These are phyloP conservation scores for Pollenia angustigena DNA, from an alignment of 2,888 invertebrate species.

Conservation along the genomic window DNA sequence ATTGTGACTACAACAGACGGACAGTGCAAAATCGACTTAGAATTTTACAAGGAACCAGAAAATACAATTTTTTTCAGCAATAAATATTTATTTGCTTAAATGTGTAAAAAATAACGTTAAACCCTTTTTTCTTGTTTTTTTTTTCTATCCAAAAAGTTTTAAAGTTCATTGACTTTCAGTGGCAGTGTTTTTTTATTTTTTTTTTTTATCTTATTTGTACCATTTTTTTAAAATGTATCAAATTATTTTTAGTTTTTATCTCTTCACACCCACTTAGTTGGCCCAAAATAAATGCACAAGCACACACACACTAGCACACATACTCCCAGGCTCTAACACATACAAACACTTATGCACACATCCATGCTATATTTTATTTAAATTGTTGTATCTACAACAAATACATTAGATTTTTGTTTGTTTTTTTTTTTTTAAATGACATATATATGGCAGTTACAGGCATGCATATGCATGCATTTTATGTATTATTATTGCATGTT, in stretches of 20 bases:
- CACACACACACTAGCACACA: no score
- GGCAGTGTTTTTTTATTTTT: slow-evolving; percentile 15
- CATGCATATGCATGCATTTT: slow-evolving; percentile 65
- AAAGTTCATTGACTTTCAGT: slow-evolving; percentile 56
- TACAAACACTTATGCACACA: not conserved
- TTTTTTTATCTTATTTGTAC: not conserved
- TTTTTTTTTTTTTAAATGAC: slow-evolving; percentile 47
- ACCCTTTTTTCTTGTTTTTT: not conserved
- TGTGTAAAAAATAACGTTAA: not conserved
- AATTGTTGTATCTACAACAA: slow-evolving; percentile 20
- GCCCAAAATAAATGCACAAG: not conserved
- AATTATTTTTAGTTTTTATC: slow-evolving; percentile 28
- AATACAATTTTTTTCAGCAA: no score
- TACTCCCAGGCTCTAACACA: not conserved
- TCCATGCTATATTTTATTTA: not conserved
- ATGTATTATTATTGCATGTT: slow-evolving; percentile 61
- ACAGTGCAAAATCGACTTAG: no score
- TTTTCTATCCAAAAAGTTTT: slow-evolving; percentile 5
- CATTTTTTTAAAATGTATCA: not conserved
- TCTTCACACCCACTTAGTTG: slow-evolving; percentile 42
- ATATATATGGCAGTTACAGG: slow-evolving; percentile 69
- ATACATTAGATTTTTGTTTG: slow-evolving; percentile 20
- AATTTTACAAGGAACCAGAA: no score
- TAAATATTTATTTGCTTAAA: no score
- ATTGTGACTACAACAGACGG: no score